Conservation (phyloP, 2,888 invertebrate species). For the Mactromeris polynyma region DNA sequence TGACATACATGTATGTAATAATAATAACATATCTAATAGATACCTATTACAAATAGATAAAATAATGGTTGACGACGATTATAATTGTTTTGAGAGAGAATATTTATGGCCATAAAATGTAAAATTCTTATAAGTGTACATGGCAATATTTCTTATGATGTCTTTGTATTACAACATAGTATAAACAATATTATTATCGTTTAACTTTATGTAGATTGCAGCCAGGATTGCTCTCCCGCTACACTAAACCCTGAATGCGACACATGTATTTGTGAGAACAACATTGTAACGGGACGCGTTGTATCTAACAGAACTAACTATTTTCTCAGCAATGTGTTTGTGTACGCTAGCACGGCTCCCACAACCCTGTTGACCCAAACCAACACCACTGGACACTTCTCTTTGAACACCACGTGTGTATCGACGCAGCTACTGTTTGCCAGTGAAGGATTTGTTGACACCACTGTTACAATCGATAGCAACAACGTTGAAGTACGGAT, state of each 20-base stretch:
- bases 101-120: not conserved
- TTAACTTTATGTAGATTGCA: slow-evolving; percentile 3
- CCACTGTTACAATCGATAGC: not conserved
- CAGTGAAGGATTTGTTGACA: slow-evolving; percentile 12
- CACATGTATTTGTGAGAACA: slow-evolving; percentile 16
- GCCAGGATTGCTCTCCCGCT: not conserved
- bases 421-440: not conserved
- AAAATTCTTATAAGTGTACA: not conserved
- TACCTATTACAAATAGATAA: not conserved
- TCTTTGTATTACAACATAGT: not conserved
- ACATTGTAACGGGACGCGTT: slow-evolving; percentile 13
- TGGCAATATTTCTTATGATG: not conserved
- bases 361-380: not conserved
- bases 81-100: not conserved
- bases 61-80: not conserved
- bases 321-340: slow-evolving; percentile 13
- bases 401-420: not conserved
- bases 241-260: slow-evolving; percentile 13
- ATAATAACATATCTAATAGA: no score
- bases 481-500: not conserved
- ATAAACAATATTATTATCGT: not conserved
- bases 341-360: slow-evolving; percentile 17
- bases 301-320: not conserved
- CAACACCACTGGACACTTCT: slow-evolving; percentile 19
- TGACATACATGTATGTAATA: no score